Evolutionary conservation across 1,140 invertebrate genomes (phyloP).

Genomic region (Aphaenogaster floridana): DNA sequence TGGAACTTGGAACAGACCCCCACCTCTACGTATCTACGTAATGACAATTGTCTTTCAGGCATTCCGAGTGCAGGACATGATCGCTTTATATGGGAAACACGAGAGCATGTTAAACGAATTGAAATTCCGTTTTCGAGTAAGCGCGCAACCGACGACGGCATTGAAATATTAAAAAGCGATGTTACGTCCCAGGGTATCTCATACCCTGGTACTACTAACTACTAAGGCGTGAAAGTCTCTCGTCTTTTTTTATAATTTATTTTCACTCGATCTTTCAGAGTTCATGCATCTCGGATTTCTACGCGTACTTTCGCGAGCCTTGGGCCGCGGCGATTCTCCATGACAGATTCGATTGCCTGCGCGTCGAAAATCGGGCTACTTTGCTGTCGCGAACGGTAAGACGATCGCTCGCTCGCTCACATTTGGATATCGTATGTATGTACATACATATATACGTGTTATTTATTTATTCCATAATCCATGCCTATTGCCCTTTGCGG

Average conservation of each 20-base stretch:
- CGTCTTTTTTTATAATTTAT: background rate
- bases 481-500: background rate
- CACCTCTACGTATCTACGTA: background rate
- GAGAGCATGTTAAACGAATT: constrained; percentile 89
- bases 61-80: constrained; percentile 87
- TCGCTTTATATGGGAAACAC: constrained; percentile 89
- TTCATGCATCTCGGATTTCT: constrained; percentile 88
- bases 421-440: background rate
- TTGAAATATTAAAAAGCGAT: background rate
- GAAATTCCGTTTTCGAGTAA: constrained; percentile 86
- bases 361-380: constrained; percentile 75
- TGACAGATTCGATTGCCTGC: constrained; percentile 87
- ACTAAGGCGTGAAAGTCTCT: too few relatives aligned
- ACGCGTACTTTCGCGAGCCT: constrained; percentile 88
- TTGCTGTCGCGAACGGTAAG: constrained; percentile 68
- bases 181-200: background rate
- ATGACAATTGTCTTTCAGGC: constrained; percentile 76
- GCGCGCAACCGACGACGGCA: constrained; percentile 9
- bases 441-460: background rate
- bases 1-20: background rate
- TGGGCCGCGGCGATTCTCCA: constrained; percentile 89
- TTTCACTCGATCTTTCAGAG: constrained; percentile 56
- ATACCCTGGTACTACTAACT: too few relatives aligned
- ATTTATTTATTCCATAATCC: background rate
- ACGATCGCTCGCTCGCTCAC: background rate